Evolutionary conservation across 2,113 vertebrate species (phyloP), one percentile per base, ranked within the genome.

Genomic region (Platycercus adscitus): DNA sequence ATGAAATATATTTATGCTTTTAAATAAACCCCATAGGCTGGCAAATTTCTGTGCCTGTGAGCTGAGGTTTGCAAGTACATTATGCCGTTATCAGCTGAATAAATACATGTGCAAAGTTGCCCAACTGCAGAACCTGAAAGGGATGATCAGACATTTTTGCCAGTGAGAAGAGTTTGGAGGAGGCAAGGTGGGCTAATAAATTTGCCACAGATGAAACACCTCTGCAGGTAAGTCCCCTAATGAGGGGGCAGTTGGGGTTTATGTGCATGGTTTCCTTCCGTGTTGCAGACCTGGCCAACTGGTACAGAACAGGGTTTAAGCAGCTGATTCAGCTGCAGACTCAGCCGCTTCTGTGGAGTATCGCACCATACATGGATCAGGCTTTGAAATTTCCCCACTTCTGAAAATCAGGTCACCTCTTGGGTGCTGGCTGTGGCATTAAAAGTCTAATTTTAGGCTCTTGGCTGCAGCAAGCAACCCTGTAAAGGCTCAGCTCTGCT

Each of bases 401-500:
- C 46, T 72, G 58, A 75, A 93, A 95, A 96, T 37, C 86, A 95
- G 83, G 83, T 95, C 83, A 85, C 56, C 37, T 81, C 70, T 93
- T 72, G 80, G 92, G 91, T 93, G 73, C 83, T 88, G 58, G 68
- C 60, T 43, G 70, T 81, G 52, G 44, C 81, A 69, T 88, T 72
- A 61, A 5, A 84, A 79, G 77, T 84, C 93, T 97, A 88, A 94
- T 84, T 94, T 96, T 91, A 94, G 93, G 83, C 41, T 79, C 41
- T 47, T 75, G 81, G 80, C 92, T 89, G 55, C 86, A 84, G 60
- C 39, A 84, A 84, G 49, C 61, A 79, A 76, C 72, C 35, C 82
- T 81, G 73, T 81, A 91, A 92, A 64, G 41, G 77, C 61, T 83
- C 82, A 77, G 44, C 76, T 88, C 65, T 41, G 65, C 69, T 88